Base-by-base conservation (phyloP, 1,140 invertebrate genomes). In the Agrilus planipennis region DNA sequence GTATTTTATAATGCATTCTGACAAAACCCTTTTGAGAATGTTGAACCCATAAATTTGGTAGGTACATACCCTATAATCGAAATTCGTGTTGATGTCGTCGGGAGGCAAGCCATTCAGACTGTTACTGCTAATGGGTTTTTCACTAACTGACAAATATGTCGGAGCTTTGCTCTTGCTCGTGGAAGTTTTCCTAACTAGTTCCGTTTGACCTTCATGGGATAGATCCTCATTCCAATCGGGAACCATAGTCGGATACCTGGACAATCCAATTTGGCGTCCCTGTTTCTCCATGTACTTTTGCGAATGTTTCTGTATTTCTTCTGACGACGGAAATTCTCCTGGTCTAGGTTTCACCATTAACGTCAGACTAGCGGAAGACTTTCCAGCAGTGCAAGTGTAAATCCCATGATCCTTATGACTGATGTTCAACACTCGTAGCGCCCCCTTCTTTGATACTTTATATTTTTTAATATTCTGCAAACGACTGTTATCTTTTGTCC, bases 361-460 rank as follows among this genome's bases (percentile, higher is more conserved):
- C 1, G 72, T 73, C 32, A 86, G 71, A 54, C 80, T 77, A 0
- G 84, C 82, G 27, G 74, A 73, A 14, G 80, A 82, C 39, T 76
- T 69, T 19, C 79, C 81, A 25, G 83, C 83, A 21, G 81, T 72
- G 54, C 89, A 93, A 0, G 81, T 82, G 55, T 91, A 93, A 3
- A 81, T 63, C 10, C 87, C 88, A 34, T 75, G 75, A 59, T 92
- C 87, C 2, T 75, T 70, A 39, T 79, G 72, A 0, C 74, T 76
- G 7, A 89, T 73, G 35, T 82, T 77, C 34, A 79, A 72, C 40
- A 93, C 87, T 32, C 83, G 76, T 6, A 93, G 69, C 23, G 84
- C 82, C 5, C 87, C 87, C 67, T 88, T 90, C 54, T 81, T 86
- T 12, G 84, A 88, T 20, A 89, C 81, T 57, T 84, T 83, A 49